Conservation (phyloP, 2,113 vertebrate genomes). For the Tretioscincus oriximinensis region DNA sequence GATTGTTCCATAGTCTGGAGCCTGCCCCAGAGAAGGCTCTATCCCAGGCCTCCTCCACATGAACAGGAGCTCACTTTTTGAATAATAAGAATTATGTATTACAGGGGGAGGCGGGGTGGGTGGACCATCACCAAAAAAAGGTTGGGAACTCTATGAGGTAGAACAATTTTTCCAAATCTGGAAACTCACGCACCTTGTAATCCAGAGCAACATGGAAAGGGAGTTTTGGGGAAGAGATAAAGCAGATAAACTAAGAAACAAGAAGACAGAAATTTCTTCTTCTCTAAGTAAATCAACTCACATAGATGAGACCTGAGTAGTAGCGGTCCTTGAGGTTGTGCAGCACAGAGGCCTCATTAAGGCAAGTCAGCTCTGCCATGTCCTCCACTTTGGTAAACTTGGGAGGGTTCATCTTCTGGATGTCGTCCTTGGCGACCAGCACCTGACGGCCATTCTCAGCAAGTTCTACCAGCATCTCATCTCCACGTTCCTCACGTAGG, state of each 20-base stretch:
- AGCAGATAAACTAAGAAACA: not conserved
- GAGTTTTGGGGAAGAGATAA: not conserved
- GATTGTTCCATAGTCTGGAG: too few species aligned
- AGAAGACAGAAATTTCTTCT: not conserved
- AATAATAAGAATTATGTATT: too few species aligned
- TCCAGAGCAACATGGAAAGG: not conserved
- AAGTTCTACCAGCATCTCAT: slow-evolving; percentile 70
- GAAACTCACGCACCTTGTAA: not conserved
- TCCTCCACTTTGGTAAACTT: slow-evolving; percentile 77
- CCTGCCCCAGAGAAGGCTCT: too few species aligned
- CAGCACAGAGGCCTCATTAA: slow-evolving; percentile 73
- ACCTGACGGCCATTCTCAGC: slow-evolving; percentile 60
- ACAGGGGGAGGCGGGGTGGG: too few species aligned
- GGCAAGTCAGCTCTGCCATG: slow-evolving; percentile 74
- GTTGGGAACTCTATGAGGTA: not conserved
- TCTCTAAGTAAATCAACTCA: slow-evolving; percentile 46
- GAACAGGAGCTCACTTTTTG: too few species aligned
- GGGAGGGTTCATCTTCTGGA: slow-evolving; percentile 75
- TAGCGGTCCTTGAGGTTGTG: slow-evolving; percentile 74
- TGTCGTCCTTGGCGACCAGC: slow-evolving; percentile 60
- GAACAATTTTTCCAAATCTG: too few species aligned
- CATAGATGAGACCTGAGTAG: slow-evolving; percentile 74
- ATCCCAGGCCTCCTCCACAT: too few species aligned
- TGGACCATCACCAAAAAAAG: too few species aligned
- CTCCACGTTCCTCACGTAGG: slow-evolving; percentile 61